Percentiles rank a stretch among this genome's conserved stretches.
phyloP scores from a whole-genome alignment of 2,113 vertebrate species.

The Miniopterus natalensis region DNA sequence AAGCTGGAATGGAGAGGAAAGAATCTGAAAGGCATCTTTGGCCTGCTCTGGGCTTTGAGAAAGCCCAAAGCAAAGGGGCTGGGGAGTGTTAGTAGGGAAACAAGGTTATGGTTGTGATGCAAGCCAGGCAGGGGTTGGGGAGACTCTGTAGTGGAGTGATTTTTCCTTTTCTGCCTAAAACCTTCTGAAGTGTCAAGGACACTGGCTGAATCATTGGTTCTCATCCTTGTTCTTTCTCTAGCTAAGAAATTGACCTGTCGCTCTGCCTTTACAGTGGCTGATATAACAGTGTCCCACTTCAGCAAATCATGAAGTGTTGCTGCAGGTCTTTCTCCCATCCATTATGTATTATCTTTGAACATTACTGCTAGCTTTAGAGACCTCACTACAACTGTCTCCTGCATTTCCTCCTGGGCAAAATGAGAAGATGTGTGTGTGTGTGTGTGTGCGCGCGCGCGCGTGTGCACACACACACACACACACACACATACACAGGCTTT shows the following conservation, averaged over 20 bases:
- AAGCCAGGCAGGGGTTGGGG: neutral
- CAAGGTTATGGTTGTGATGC: neutral
- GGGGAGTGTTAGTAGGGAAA: neutral
- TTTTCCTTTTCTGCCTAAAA: constrained; percentile 46
- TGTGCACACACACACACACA: neutral
- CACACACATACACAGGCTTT: neutral
- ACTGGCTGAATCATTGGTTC: neutral
- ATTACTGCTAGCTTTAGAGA: constrained; percentile 25
- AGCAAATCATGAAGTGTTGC: constrained; percentile 10
- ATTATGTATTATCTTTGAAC: constrained; percentile 43
- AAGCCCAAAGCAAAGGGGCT: neutral
- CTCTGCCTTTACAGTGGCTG: constrained; percentile 29
- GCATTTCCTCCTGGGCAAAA: constrained; percentile 38
- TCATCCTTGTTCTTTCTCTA: constrained; percentile 24
- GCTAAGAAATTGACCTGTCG: constrained; percentile 3
- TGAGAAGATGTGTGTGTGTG: neutral
- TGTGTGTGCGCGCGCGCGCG: fast-evolving
- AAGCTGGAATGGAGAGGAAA: neutral
- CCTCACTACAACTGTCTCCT: neutral
- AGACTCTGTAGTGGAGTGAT: neutral
- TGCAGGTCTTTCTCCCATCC: constrained; percentile 42
- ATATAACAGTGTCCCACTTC: constrained; percentile 32
- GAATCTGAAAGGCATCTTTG: neutral
- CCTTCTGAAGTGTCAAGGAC: constrained; percentile 5
- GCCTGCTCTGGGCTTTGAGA: neutral